Evolutionary conservation across 2,888 invertebrate species (phyloP), one percentile per base, ranked within the genome.

Genomic region (Allophyes oxyacanthae): DNA sequence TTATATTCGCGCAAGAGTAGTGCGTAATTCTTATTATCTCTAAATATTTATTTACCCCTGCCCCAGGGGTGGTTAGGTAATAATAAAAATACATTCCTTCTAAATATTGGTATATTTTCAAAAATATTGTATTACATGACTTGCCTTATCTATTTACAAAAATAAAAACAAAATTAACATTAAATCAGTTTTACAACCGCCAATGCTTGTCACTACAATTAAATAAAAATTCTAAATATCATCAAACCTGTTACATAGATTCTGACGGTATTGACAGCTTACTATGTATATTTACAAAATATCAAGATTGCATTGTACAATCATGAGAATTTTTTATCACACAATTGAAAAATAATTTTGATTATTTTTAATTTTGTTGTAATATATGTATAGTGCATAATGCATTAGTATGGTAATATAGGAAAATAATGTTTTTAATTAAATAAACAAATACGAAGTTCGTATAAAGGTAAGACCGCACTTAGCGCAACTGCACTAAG

Each of bases 31-130:
- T n/a, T n/a, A n/a, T n/a, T n/a, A n/a, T n/a, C n/a, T n/a, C n/a
- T n/a, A n/a, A n/a, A n/a, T n/a, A n/a, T n/a, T n/a, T n/a, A n/a
- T n/a, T n/a, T n/a, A n/a, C n/a, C n/a, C n/a, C n/a, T n/a, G n/a
- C n/a, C n/a, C 1, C 20, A 20, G 28, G 28, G 28, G 1, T 28
- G 28, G 8, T 1, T 6, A 1, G 9, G 9, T 28, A 40, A 6
- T 25, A 78, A 87, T 75, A 76, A 71, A 85, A 75, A 81, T 56
- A 58, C 70, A 45, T 14, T 43, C 50, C 48, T 86, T 92, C 93
- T 93, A 93, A 92, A 92, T 93, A 92, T 83, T 91, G 92, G 93
- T 93, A 92, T 93, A 93, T 93, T 93, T 92, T 92, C 91, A 93
- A 93, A 93, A 93, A 93, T 93, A 93, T 93, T 82, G 88, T 92